Percentiles rank a stretch among this genome's conserved stretches.
phyloP scores from a whole-genome alignment of 2,113 vertebrate species.

The Vicugna pacos region DNA sequence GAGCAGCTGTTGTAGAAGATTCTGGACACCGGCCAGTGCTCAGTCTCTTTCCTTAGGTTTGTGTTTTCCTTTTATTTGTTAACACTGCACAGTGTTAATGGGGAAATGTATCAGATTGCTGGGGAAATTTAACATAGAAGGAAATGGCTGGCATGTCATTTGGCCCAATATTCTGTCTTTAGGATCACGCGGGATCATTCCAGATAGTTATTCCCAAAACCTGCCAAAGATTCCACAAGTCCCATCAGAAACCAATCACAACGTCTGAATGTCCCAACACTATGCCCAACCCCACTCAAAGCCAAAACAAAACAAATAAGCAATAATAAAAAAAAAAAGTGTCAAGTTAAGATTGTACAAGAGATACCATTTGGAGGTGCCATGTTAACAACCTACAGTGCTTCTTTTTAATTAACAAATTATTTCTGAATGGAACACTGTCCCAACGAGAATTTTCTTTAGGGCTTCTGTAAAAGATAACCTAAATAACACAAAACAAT shows the following conservation, averaged over 20 bases:
- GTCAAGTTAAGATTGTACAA: not conserved
- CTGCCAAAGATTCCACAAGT: not conserved
- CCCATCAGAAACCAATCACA: not conserved
- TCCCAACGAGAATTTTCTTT: not conserved
- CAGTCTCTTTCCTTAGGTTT: not conserved
- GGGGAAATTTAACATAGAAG: not conserved
- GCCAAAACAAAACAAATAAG: not conserved
- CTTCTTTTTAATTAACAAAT: not conserved
- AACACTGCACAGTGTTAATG: not conserved
- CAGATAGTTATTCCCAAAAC: not conserved
- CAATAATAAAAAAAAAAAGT: not conserved
- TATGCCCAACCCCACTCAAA: not conserved
- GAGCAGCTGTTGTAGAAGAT: not conserved
- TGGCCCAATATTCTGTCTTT: not conserved
- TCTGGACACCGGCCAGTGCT: fast-evolving
- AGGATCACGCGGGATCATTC: not conserved
- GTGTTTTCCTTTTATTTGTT: not conserved
- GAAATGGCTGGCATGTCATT: not conserved
- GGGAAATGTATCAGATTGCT: not conserved
- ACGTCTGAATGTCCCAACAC: not conserved
- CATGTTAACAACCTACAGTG: not conserved
- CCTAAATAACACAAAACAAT: not conserved
- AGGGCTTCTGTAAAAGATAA: not conserved
- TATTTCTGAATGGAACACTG: not conserved
- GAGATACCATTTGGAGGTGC: not conserved